These are phyloP conservation scores for Protophormia terraenovae DNA, from an alignment of 2,888 invertebrate species.

Conservation along the genomic window DNA sequence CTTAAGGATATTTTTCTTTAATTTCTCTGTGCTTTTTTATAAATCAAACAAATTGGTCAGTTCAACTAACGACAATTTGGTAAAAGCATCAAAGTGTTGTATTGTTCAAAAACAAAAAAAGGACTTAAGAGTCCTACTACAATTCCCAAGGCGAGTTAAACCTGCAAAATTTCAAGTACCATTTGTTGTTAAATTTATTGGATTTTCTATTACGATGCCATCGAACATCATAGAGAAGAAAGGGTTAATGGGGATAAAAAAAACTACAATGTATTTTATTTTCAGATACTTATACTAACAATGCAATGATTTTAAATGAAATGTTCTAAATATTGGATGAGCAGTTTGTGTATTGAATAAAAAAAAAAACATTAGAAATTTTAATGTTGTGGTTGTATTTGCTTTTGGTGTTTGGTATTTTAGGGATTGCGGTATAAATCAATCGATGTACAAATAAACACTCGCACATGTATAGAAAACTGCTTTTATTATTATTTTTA, in stretches of 20 bases:
- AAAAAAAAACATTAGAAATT: conserved; percentile 34
- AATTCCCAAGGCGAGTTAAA: conserved; percentile 61
- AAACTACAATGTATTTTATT: background rate
- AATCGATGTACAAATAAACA: conserved; percentile 26
- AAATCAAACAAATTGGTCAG: conserved; percentile 60
- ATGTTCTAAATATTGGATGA: conserved; percentile 35
- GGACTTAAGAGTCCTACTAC: conserved; percentile 51
- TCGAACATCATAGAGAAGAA: conserved; percentile 23
- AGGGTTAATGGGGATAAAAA: conserved; percentile 59
- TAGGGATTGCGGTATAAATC: conserved; percentile 53
- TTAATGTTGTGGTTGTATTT: conserved; percentile 56
- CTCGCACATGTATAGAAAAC: background rate
- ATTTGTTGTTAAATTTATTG: conserved; percentile 48
- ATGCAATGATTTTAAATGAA: conserved; percentile 11
- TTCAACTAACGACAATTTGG: conserved; percentile 40
- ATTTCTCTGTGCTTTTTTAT: background rate
- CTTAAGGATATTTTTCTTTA: conserved; percentile 29
- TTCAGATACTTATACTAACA: conserved; percentile 20
- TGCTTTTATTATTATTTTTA: conserved; percentile 19
- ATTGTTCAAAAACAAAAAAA: conserved; percentile 25
- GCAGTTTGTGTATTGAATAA: too few species aligned
- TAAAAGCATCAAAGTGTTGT: conserved; percentile 27
- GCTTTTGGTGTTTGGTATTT: conserved; percentile 63
- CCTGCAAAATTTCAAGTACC: conserved; percentile 42
- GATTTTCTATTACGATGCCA: conserved; percentile 3